These are phyloP conservation scores for Tympanuchus pallidicinctus DNA, from an alignment of 2,113 vertebrate genomes.

Conservation along the genomic window DNA sequence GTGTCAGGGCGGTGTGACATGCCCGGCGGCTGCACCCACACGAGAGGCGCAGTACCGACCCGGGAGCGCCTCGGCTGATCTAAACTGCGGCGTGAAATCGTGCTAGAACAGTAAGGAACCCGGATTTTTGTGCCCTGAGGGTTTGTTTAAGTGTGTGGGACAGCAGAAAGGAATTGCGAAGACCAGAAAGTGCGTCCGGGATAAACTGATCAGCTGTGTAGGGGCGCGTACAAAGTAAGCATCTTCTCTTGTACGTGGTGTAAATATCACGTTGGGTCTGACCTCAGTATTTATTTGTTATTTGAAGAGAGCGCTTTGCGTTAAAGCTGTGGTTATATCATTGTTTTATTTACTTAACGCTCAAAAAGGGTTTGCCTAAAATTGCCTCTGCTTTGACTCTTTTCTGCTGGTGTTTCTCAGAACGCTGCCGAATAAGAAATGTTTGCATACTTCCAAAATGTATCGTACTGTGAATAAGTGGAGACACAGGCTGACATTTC, in stretches of 20 bases:
- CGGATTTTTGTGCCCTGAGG: background rate
- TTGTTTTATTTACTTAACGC: constrained; percentile 4
- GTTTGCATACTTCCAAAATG: background rate
- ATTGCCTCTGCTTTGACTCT: background rate
- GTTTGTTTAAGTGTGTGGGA: background rate
- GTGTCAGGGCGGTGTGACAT: background rate
- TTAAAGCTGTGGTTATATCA: background rate
- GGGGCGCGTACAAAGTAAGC: background rate
- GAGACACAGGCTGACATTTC: background rate
- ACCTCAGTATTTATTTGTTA: background rate
- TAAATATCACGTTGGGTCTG: background rate
- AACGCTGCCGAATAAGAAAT: background rate
- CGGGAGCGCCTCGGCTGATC: background rate
- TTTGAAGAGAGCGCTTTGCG: background rate
- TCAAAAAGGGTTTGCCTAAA: background rate
- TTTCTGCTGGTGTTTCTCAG: background rate
- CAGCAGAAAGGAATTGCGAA: background rate
- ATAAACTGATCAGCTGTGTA: background rate
- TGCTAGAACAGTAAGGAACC: constrained; percentile 39
- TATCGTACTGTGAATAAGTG: background rate
- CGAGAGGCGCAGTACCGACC: background rate
- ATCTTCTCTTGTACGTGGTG: background rate
- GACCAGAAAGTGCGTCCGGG: background rate
- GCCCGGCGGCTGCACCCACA: background rate
- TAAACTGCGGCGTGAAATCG: constrained; percentile 1